Percentiles rank a stretch among this genome's conserved stretches.
Conservation (phyloP, 2,797 vertebrate species). For the Tokudaia muenninki region DNA sequence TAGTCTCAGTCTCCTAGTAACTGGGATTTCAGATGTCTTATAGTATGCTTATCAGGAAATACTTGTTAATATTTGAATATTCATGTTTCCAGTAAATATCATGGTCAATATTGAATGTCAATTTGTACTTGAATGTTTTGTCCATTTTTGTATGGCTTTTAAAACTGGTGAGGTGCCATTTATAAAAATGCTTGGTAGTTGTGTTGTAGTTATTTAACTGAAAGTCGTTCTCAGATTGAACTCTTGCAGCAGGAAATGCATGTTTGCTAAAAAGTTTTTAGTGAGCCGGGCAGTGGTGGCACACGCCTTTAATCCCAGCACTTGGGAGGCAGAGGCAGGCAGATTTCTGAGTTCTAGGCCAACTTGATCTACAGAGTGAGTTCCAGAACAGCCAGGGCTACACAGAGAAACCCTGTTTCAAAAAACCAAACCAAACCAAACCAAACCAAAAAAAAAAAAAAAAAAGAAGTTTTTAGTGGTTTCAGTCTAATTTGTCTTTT, state of each 20-base stretch:
- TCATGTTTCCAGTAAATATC: conserved; percentile 21
- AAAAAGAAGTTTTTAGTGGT: conserved; percentile 7
- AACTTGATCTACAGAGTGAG: no score
- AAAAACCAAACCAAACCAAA: no score
- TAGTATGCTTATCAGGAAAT: background rate
- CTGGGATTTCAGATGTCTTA: background rate
- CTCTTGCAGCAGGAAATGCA: conserved; percentile 29
- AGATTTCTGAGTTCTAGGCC: no score
- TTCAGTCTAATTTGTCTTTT: conserved; percentile 57
- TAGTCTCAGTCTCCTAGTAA: background rate
- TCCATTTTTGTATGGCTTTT: conserved; percentile 26
- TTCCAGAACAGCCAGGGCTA: no score
- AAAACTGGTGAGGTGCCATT: background rate
- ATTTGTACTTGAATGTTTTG: conserved; percentile 54
- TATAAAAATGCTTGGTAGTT: conserved; percentile 42
- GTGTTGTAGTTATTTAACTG: conserved; percentile 6
- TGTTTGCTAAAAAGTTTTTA: conserved; percentile 17
- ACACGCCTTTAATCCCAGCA: no score
- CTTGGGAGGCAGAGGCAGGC: no score
- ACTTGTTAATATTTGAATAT: conserved; percentile 41
- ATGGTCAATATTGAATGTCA: background rate
- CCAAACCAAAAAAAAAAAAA: no score
- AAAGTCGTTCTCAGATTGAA: background rate
- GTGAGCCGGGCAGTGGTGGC: background rate
- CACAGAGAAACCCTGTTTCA: no score